Base-by-base conservation (phyloP, 1,140 invertebrate genomes). In the Mylabris phalerata region DNA sequence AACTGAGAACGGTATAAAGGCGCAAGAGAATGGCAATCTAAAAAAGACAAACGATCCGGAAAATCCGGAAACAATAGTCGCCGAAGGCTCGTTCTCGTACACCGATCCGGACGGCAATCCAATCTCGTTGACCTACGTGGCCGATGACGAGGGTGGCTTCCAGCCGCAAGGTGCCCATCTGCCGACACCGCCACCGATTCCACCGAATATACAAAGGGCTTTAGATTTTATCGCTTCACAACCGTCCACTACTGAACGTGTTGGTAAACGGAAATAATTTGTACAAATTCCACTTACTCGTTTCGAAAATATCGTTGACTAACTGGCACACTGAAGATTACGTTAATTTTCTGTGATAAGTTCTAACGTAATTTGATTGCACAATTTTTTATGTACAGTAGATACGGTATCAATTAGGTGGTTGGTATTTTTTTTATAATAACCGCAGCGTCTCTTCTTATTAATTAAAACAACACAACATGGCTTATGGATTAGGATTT, bases 81-180 rank as follows among this genome's bases (percentile, higher is more conserved):
- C 85, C 4, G 79, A 83, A 69, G 88, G 89, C 41, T 82, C 81
- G n/a, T 89, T 81, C 59, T 86, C 86, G 47, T 93, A 92, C 71
- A 90, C 88, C 0, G 87, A 89, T 9, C 87, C 87, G 1, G 88
- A 92, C 66, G 90, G 90, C 50, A 85, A 84, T 43, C 80, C 86
- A 19, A 88, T 92, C 59, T 77, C 81, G 1, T 75, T 94, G 1
- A 84, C 80, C 55, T 94, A 93, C 71, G 79, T 83, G 3, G 90
- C 90, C 2, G 89, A 92, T 71, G 84, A 87, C 67, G 86, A 87
- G 65, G 82, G 83, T 57, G 87, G 87, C 25, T 90, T 89, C 67
- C 81, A 81, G 71, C 82, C 87, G n/a, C 73, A 77, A 69, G 87
- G 87, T 2, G 81, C 81, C 4, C 87, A 89, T 74, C 67, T 89